A percentile compares a stretch with the other conserved stretches of the same genome.
These are phyloP conservation scores for Gopherus evgoodei DNA, from an alignment of 2,113 vertebrate genomes.

Conservation along the genomic window DNA sequence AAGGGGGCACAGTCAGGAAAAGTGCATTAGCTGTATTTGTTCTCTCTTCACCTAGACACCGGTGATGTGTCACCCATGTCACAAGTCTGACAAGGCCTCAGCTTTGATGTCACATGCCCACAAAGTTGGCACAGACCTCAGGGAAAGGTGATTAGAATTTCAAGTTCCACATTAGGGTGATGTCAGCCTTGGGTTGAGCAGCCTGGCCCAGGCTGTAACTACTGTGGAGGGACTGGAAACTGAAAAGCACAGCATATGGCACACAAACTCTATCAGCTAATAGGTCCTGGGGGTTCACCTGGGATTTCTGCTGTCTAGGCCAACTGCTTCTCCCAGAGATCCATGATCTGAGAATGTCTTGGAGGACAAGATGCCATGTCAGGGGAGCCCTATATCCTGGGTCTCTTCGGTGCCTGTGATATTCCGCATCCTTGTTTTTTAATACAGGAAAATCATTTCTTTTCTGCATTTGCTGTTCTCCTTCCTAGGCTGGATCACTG, in stretches of 20 bases:
- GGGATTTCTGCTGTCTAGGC: not conserved
- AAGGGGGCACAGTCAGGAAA: not conserved
- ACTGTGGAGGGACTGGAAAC: not conserved
- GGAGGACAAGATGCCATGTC: not conserved
- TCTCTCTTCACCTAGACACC: rapidly evolving
- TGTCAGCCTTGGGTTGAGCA: not conserved
- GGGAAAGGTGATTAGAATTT: not conserved
- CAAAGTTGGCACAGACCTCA: not conserved
- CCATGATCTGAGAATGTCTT: not conserved
- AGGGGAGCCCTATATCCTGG: not conserved
- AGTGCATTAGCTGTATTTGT: not conserved
- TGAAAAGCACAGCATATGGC: not conserved
- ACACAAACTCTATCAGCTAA: not conserved
- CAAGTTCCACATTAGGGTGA: not conserved
- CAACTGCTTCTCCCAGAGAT: not conserved
- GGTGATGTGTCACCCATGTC: rapidly evolving
- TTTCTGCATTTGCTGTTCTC: not conserved
- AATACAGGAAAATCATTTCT: not conserved
- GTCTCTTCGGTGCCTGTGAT: not conserved
- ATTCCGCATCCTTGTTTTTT: not conserved
- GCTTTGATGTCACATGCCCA: not conserved
- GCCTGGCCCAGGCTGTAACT: not conserved
- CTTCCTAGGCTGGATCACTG: not conserved
- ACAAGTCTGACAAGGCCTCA: rapidly evolving
- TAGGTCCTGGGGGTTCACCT: not conserved